phyloP scores from a whole-genome alignment of 2,113 vertebrate genomes.

The Pteropus alecto region DNA sequence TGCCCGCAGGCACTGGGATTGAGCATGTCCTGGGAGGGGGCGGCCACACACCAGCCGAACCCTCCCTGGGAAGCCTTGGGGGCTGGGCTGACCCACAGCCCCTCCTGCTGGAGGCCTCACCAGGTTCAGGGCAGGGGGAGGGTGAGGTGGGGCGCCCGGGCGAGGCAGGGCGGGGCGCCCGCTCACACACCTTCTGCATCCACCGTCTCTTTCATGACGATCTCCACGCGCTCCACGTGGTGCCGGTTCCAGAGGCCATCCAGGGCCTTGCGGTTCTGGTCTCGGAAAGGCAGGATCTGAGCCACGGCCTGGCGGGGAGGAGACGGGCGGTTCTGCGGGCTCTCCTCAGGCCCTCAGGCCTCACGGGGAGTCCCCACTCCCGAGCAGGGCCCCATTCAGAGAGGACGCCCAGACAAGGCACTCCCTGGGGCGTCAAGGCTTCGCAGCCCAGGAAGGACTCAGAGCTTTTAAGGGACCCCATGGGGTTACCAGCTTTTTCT shows the following conservation, averaged over 20 bases:
- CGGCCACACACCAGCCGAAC: background rate
- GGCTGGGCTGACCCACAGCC: background rate
- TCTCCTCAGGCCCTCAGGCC: no score
- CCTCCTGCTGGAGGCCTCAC: background rate
- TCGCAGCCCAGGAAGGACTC: background rate
- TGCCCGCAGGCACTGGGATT: background rate
- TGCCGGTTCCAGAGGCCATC: slow-evolving; percentile 93
- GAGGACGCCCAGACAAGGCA: background rate
- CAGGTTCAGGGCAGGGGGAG: accelerated
- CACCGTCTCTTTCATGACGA: slow-evolving; percentile 95
- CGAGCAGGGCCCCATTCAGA: accelerated
- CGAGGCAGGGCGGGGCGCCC: accelerated
- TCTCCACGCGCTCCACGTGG: slow-evolving; percentile 93
- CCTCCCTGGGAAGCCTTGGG: background rate
- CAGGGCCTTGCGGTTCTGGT: slow-evolving; percentile 88
- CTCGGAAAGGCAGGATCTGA: slow-evolving; percentile 94
- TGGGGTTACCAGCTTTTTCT: background rate
- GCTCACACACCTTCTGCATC: slow-evolving; percentile 91
- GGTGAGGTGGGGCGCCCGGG: background rate
- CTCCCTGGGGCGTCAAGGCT: no score
- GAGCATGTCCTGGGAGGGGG: background rate
- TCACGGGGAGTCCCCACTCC: background rate
- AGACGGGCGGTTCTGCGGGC: background rate
- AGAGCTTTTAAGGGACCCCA: background rate
- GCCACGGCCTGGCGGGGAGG: slow-evolving; percentile 88